Conservation (phyloP, 2,797 vertebrate species). For the Centropyge bicolor region DNA sequence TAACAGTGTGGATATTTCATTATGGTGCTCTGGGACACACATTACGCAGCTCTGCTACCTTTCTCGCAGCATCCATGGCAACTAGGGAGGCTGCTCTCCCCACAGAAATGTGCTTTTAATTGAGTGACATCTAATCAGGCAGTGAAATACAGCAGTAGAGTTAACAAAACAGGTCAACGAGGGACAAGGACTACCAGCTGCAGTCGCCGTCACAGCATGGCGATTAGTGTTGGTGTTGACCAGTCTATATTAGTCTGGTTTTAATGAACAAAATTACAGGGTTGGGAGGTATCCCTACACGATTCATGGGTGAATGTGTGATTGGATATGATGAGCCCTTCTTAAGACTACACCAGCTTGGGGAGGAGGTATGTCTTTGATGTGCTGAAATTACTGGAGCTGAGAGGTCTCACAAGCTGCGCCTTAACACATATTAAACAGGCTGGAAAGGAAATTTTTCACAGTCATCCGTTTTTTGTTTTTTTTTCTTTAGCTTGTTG, state of each 20-base stretch:
- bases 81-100: constrained; percentile 79
- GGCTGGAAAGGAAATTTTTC: constrained; percentile 75
- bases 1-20: constrained; percentile 81
- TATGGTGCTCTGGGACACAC: constrained; percentile 79
- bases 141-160: constrained; percentile 80
- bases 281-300: constrained; percentile 71
- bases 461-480: constrained; percentile 65
- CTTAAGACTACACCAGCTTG: constrained; percentile 77
- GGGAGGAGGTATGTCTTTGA: constrained; percentile 82
- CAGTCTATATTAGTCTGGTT: constrained; percentile 56
- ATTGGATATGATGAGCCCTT: constrained; percentile 82
- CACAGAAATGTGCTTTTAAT: constrained; percentile 86
- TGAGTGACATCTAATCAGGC: constrained; percentile 88
- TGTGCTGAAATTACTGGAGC: constrained; percentile 81
- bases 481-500: constrained; percentile 48
- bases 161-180: constrained; percentile 83
- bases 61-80: constrained; percentile 82
- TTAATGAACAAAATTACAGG: constrained; percentile 75
- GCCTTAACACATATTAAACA: constrained; percentile 83
- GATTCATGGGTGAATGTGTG: constrained; percentile 75
- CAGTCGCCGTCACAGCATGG: constrained; percentile 42
- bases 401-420: constrained; percentile 76
- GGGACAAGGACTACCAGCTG: constrained; percentile 73
- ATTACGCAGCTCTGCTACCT: constrained; percentile 76
- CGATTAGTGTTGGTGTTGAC: constrained; percentile 46